A percentile compares a stretch with the other conserved stretches of the same genome.
Evolutionary conservation across 2,797 vertebrate genomes (phyloP).

Genomic region (Gobio occitaniae): DNA sequence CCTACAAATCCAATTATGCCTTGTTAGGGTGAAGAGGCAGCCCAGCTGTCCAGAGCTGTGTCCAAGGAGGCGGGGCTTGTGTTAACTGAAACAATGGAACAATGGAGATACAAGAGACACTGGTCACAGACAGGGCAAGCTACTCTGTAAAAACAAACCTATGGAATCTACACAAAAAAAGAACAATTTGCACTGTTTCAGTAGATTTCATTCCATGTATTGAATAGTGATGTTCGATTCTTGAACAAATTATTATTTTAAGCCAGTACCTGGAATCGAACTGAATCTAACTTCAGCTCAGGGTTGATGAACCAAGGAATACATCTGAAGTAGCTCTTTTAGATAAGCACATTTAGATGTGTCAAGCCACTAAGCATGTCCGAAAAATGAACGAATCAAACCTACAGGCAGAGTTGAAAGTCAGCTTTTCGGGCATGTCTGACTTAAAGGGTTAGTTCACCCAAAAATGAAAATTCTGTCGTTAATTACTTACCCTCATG

Average conservation of each 20-base stretch:
- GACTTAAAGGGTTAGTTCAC: neutral
- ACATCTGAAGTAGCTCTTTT: neutral
- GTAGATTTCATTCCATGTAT: neutral
- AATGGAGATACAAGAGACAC: slow-evolving; percentile 42
- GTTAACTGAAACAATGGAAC: slow-evolving; percentile 56
- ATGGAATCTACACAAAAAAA: neutral
- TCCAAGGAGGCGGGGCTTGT: slow-evolving; percentile 29
- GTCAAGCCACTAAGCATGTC: too few species aligned
- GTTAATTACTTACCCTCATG: too few species aligned
- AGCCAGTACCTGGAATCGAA: neutral
- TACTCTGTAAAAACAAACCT: neutral
- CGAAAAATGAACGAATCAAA: neutral
- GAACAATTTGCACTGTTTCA: neutral
- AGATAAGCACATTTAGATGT: neutral
- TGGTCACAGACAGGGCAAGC: slow-evolving; percentile 44
- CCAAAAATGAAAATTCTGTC: too few species aligned
- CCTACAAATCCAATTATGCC: slow-evolving; percentile 70
- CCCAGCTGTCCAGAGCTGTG: slow-evolving; percentile 54
- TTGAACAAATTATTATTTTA: neutral
- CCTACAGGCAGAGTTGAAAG: neutral
- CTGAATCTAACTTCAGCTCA: neutral
- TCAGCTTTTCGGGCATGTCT: neutral
- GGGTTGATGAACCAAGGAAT: neutral
- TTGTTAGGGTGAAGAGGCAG: slow-evolving; percentile 61
- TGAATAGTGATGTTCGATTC: too few species aligned